Base-by-base conservation (phyloP, 2,797 vertebrate species). In the Odontamblyopus rebecca region DNA sequence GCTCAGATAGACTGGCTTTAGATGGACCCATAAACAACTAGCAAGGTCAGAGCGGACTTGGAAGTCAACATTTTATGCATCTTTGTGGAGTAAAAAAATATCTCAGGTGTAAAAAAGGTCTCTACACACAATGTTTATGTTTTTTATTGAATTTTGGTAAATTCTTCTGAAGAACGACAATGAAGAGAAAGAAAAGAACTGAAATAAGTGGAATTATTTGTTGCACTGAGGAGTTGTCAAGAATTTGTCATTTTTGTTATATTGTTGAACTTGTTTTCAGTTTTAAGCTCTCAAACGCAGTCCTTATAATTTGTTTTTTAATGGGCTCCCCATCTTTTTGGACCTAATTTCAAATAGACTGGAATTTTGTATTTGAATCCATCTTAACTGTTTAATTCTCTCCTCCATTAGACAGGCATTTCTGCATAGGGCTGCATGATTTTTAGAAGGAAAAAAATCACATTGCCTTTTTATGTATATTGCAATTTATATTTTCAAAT, bases 11-110 rank as follows among this genome's bases (percentile, higher is more conserved):
- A 23, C 53, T 23, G 53, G 53, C 53, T 54, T n/a, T 56, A 66
- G 61, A 66, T 68, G 35, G 44, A 69, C 61, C 32, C 18, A 65
- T 16, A 56, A 57, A 57, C 54, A 57, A 26, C 54, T 57, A 57
- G 26, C 54, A 57, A 57, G 54, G 54, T 57, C 54, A 57, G 3
- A 26, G 23, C 11, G 54, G 23, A 23, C 23, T 57, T 57, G 23
- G 54, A 57, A 57, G 54, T 56, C 53, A 26, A 56, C 53, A 57
- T 57, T 57, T 57, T 57, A 23, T 2, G 1, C 26, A 4, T 57
- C 3, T 57, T 57, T 56, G 54, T 1, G 23, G 23, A 15, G 12
- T 7, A 53, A 53, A 53, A 13, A 53, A 2, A 5, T 18, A 2
- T 53, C 51, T 53, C 51, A 53, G 51, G 51, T 53, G 51, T 53